Conservation (phyloP, 2,888 invertebrate species). For the Cosmorhoe ocellata region DNA sequence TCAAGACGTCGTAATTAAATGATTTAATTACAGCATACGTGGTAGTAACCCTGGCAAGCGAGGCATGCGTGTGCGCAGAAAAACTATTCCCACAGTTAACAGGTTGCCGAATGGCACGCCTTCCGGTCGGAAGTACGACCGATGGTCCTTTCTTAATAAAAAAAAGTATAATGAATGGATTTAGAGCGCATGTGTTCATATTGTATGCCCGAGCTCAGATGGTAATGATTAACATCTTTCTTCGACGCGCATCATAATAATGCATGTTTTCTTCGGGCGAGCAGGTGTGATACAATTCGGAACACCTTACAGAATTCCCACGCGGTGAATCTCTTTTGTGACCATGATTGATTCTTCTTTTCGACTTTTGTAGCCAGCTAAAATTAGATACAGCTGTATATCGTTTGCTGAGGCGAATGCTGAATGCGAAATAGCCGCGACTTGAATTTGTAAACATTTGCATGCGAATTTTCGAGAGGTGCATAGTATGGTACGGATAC, state of each 20-base stretch:
- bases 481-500: conserved; percentile 17
- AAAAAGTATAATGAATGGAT: conserved; percentile 61
- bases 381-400: conserved; percentile 10
- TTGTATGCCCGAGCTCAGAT: conserved; percentile 39
- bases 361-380: conserved; percentile 39
- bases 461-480: conserved; percentile 22
- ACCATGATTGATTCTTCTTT: conserved; percentile 46
- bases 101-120: conserved; percentile 74
- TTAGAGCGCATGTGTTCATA: conserved; percentile 64
- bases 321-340: conserved; percentile 49
- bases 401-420: conserved; percentile 18
- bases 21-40: conserved; percentile 47
- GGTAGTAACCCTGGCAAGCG: conserved; percentile 53
- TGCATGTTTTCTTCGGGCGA: conserved; percentile 46
- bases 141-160: conserved; percentile 67
- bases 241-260: conserved; percentile 54
- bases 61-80: conserved; percentile 53
- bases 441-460: conserved; percentile 26
- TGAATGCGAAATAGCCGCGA: conserved; percentile 23
- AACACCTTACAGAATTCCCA: conserved; percentile 69
- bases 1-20: conserved; percentile 40
- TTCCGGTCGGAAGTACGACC: conserved; percentile 80
- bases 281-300: conserved; percentile 61
- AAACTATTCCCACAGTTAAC: conserved; percentile 75
- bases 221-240: conserved; percentile 64